Conservation (phyloP, 2,888 invertebrate species). For the Onchidella celtica region DNA sequence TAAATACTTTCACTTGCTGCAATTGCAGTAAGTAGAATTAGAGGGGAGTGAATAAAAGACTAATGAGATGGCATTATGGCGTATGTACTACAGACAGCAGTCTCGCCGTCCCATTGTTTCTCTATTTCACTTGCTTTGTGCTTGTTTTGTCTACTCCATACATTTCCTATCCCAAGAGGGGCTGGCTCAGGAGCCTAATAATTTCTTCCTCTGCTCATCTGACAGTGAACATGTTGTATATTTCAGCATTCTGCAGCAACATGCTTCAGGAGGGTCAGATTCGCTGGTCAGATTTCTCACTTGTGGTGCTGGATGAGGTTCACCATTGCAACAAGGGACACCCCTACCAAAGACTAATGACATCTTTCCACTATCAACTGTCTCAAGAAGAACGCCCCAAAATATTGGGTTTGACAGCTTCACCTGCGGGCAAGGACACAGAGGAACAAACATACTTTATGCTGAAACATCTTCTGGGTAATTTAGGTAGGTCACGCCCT, state of each 20-base stretch:
- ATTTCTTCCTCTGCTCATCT: too few species aligned
- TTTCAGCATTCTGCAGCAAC: slow-evolving; percentile 70
- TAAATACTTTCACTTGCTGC: too few species aligned
- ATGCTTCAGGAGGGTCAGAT: slow-evolving; percentile 61
- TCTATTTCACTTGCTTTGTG: too few species aligned
- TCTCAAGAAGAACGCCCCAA: slow-evolving; percentile 58
- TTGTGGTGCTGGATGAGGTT: slow-evolving; percentile 75
- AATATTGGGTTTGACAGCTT: slow-evolving; percentile 74
- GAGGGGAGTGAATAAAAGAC: too few species aligned
- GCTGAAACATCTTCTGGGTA: slow-evolving; percentile 63
- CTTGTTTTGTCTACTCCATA: too few species aligned
- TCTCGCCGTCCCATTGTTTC: too few species aligned
- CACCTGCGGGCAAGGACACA: slow-evolving; percentile 71
- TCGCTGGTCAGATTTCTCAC: slow-evolving; percentile 69
- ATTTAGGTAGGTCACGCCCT: slow-evolving; percentile 62
- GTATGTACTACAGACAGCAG: too few species aligned
- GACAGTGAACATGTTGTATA: too few species aligned
- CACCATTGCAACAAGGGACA: slow-evolving; percentile 76
- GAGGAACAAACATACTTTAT: slow-evolving; percentile 62
- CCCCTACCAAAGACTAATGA: slow-evolving; percentile 68
- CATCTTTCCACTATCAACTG: slow-evolving; percentile 57
- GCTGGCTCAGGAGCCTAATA: too few species aligned
- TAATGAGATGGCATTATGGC: too few species aligned
- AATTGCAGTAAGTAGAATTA: too few species aligned
- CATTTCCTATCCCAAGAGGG: too few species aligned